Evolutionary conservation across 2,888 invertebrate genomes (phyloP), one percentile per base, ranked within the genome.

Genomic region (Pachydiplax longipennis): DNA sequence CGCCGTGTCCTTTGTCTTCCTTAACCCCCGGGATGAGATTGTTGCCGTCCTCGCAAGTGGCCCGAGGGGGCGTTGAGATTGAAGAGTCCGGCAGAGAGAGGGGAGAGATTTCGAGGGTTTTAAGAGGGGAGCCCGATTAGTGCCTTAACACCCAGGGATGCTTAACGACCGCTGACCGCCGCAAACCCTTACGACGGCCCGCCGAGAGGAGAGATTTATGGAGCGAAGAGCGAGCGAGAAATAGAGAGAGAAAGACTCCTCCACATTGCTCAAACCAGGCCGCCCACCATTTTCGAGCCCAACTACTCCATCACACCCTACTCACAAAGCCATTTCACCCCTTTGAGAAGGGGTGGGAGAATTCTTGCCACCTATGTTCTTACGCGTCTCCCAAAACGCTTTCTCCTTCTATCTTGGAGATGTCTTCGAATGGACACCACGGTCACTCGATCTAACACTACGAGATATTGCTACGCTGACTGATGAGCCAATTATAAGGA

Each of bases 131-230:
- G 35, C 15, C 87, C 87, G 87, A 87, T 87, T 87, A 87, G 87
- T 87, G 87, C 87, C 87, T 87, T 87, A 87, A 87, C 87, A 87
- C 87, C 87, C 87, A 87, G 87, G 87, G 87, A 87, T 37, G 87
- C 87, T 61, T 87, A 87, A 87, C 87, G 87, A 87, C 87, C 87
- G 65, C 87, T 87, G 87, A 87, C 87, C 87, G 87, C 87, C 61
- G 37, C 87, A 87, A 87, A 58, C 87, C 87, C 65, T 61, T 58
- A 65, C 83, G 83, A 83, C 83, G 31, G 58, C 83, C 83, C 83
- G 87, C 82, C 82, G 53, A 53, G 83, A 58, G 35, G 53, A 44
- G 58, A 83, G 87, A 87, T 87, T 87, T 87, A 87, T 87, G 87
- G 48, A 61, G 22, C 87, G 37, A 61, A 13, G 61, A 73, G 73